These are phyloP conservation scores for Enteromius mattozi DNA, from an alignment of 2,797 vertebrate genomes.

Conservation along the genomic window DNA sequence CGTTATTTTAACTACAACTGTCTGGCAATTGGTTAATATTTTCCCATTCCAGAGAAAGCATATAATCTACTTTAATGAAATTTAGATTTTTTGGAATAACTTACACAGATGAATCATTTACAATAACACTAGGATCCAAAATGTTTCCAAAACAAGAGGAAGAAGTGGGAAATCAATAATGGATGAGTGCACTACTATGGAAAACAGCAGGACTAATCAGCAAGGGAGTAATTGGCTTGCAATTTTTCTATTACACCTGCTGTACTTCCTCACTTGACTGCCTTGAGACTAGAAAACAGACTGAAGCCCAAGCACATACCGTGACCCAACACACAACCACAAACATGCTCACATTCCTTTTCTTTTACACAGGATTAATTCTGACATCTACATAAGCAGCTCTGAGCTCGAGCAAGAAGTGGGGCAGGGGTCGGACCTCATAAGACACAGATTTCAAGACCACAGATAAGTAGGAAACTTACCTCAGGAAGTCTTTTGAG, in stretches of 20 bases:
- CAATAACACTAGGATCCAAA: background rate
- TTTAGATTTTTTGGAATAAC: background rate
- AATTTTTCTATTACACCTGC: constrained; percentile 21
- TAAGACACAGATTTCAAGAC: constrained; percentile 1
- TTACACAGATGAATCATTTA: background rate
- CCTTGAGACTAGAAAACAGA: background rate
- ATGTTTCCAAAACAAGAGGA: constrained; percentile 12
- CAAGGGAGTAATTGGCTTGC: background rate
- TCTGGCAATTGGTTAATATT: background rate
- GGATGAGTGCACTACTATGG: background rate
- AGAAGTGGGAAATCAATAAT: background rate
- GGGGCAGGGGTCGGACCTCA: background rate
- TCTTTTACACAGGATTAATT: constrained; percentile 1
- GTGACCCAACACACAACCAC: background rate
- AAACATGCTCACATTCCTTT: constrained; percentile 33
- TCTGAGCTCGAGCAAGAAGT: background rate
- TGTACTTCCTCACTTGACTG: background rate
- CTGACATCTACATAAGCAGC: background rate
- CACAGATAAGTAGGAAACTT: constrained; percentile 48
- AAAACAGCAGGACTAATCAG: background rate
- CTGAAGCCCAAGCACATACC: constrained; percentile 12
- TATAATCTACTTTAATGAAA: background rate
- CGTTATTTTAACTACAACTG: background rate
- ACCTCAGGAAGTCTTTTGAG: constrained; percentile 90
- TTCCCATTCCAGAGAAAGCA: background rate